Percentiles rank a stretch among this genome's conserved stretches.
These are phyloP conservation scores for Ectemnius cavifrons DNA, from an alignment of 2,888 invertebrate species.

Conservation along the genomic window DNA sequence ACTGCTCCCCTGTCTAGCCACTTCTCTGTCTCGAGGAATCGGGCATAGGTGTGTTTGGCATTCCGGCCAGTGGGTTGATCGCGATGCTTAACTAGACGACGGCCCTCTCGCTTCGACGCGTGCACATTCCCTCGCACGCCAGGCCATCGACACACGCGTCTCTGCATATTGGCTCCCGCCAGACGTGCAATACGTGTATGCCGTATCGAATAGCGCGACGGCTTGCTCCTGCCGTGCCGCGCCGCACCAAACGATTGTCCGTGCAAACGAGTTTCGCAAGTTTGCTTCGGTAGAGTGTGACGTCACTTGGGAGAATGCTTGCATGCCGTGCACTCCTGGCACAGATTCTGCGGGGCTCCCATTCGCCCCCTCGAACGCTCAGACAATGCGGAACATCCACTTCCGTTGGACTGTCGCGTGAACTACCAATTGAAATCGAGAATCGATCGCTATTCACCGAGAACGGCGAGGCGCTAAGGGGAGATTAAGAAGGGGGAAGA, in stretches of 20 bases:
- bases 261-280: conserved; percentile 66
- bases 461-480: not conserved
- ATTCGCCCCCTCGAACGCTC: conserved; percentile 26
- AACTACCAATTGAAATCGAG: conserved; percentile 31
- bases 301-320: conserved; percentile 69
- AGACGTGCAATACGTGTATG: conserved; percentile 5
- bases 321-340: conserved; percentile 65
- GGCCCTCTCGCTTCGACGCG: conserved; percentile 4
- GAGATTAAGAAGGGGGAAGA: conserved; percentile 17
- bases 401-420: conserved; percentile 52
- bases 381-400: conserved; percentile 58
- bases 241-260: conserved; percentile 52
- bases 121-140: conserved; percentile 12
- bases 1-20: conserved; percentile 46
- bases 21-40: conserved; percentile 42
- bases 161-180: not conserved
- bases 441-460: conserved; percentile 39
- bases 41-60: conserved; percentile 64
- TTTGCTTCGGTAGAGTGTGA: conserved; percentile 49
- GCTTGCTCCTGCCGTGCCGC: not conserved
- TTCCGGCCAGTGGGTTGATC: conserved; percentile 66
- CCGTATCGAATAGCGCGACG: conserved; percentile 5
- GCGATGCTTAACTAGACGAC: conserved; percentile 44
- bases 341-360: conserved; percentile 65
- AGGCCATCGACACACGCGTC: conserved; percentile 19